phyloP scores from a whole-genome alignment of 2,888 invertebrate genomes.

The Laothoe populi region DNA sequence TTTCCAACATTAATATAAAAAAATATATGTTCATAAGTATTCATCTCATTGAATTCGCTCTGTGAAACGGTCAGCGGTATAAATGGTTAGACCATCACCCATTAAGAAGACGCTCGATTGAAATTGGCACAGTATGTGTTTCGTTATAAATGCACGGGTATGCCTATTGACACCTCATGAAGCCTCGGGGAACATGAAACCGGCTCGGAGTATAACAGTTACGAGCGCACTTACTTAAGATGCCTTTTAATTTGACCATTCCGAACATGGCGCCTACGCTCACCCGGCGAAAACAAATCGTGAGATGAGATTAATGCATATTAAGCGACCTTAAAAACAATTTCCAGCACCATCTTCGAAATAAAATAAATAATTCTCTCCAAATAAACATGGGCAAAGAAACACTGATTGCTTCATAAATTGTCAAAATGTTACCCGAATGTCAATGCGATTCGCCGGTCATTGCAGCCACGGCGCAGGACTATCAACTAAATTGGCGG shows the following conservation, averaged over 20 bases:
- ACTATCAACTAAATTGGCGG: slow-evolving; percentile 67
- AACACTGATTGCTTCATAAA: slow-evolving; percentile 80
- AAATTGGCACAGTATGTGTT: slow-evolving; percentile 62
- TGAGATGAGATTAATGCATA: slow-evolving; percentile 79
- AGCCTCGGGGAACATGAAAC: slow-evolving; percentile 67
- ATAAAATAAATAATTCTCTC: slow-evolving; percentile 74
- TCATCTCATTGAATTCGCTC: background rate
- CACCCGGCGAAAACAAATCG: slow-evolving; percentile 74
- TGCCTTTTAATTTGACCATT: slow-evolving; percentile 68
- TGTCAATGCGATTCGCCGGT: slow-evolving; percentile 63
- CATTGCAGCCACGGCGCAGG: slow-evolving; percentile 62
- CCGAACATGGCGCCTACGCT: slow-evolving; percentile 68
- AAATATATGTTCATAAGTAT: background rate
- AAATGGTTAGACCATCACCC: background rate
- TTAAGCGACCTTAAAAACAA: slow-evolving; percentile 76
- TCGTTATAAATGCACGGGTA: slow-evolving; percentile 59
- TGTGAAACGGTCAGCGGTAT: background rate
- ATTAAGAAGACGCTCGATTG: slow-evolving; percentile 46
- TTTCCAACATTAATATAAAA: background rate
- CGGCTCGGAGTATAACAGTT: slow-evolving; percentile 44
- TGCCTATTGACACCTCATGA: slow-evolving; percentile 73
- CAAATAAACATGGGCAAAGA: slow-evolving; percentile 71
- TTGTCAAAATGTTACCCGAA: slow-evolving; percentile 69
- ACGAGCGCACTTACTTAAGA: slow-evolving; percentile 38
- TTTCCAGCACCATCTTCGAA: slow-evolving; percentile 67